These are phyloP conservation scores for Acanthurus tractus DNA, from an alignment of 2,797 vertebrate species.

Conservation along the genomic window DNA sequence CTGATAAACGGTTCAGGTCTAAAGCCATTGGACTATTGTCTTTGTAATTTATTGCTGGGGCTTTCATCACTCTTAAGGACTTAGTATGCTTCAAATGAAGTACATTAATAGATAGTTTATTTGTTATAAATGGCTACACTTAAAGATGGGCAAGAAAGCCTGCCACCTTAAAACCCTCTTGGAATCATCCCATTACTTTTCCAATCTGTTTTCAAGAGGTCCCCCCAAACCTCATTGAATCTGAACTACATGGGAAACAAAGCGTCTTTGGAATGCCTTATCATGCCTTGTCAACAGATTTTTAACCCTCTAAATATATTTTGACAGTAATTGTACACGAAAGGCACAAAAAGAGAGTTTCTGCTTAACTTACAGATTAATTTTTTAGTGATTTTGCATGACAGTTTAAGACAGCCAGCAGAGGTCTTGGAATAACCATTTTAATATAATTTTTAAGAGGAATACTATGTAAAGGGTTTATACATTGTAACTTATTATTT, in stretches of 20 bases:
- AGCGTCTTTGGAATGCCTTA: neutral
- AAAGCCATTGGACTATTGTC: no score
- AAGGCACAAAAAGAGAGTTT: neutral
- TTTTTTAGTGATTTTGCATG: neutral
- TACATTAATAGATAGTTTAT: no score
- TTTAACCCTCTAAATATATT: neutral
- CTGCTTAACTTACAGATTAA: no score
- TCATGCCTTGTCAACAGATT: neutral
- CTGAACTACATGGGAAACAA: neutral
- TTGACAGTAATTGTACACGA: neutral
- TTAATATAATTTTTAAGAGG: neutral
- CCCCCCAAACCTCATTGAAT: neutral
- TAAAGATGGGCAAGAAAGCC: no score
- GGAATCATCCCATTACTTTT: no score
- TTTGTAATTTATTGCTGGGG: neutral
- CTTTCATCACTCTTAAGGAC: constrained; percentile 5
- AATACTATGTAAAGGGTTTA: neutral
- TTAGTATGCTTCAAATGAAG: neutral
- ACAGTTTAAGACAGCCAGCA: neutral
- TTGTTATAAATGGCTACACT: no score
- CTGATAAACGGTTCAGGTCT: no score
- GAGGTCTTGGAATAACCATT: neutral
- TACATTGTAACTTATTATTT: neutral
- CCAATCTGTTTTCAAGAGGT: no score
- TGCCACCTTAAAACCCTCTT: no score